These are phyloP conservation scores for Rhinogobio ventralis DNA, from an alignment of 2,797 vertebrate species.

Conservation along the genomic window DNA sequence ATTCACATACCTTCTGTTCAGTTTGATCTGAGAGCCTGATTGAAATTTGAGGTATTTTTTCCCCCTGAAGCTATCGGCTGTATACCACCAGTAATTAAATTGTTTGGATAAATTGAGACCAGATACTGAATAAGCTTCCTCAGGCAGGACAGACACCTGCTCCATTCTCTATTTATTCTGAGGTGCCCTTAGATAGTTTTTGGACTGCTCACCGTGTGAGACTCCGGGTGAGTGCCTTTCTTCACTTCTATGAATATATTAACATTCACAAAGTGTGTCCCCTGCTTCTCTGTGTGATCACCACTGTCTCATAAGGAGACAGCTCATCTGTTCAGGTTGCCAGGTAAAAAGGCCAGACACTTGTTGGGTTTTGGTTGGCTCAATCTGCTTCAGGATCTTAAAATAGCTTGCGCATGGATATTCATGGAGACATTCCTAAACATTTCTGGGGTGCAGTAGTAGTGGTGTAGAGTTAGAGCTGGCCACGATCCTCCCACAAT, in stretches of 20 bases:
- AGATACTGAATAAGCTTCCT: not conserved
- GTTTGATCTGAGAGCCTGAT: conserved; percentile 17
- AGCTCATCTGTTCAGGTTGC: conserved; percentile 27
- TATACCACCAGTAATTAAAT: not conserved
- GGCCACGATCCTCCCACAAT: not conserved
- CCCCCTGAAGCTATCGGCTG: not conserved
- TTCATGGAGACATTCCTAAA: not conserved
- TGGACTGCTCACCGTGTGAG: not conserved
- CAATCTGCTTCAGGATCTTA: conserved; percentile 17
- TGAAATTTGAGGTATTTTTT: not conserved
- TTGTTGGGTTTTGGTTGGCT: conserved; percentile 21
- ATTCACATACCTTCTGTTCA: conserved; percentile 11
- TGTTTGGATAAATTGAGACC: not conserved
- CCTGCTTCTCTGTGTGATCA: conserved; percentile 15
- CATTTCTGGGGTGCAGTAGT: not conserved
- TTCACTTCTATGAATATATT: conserved; percentile 50
- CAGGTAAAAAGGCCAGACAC: conserved; percentile 24
- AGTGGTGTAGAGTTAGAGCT: not conserved
- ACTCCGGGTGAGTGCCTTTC: not conserved
- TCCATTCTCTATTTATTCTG: not conserved
- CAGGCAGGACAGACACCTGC: conserved; percentile 9
- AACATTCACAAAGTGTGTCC: conserved; percentile 50
- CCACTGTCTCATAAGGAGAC: not conserved
- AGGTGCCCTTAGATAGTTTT: not conserved
- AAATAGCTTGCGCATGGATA: conserved; percentile 9